phyloP scores from a whole-genome alignment of 2,797 vertebrate genomes.

The Syngnathus acus region DNA sequence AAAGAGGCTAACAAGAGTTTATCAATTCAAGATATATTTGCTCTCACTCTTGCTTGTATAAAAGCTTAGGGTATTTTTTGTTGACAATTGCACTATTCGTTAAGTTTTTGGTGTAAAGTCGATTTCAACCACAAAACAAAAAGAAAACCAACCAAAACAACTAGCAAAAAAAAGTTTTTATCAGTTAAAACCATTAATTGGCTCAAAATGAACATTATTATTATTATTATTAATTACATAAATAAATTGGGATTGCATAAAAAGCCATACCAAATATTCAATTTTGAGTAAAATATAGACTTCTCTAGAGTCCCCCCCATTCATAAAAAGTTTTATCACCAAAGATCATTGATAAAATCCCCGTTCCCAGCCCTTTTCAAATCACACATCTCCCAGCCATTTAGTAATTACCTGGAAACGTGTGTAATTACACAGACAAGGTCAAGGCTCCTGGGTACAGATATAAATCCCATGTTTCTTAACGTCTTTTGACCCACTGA shows the following conservation, averaged over 20 bases:
- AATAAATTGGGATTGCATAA: no score
- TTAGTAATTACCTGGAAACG: constrained; percentile 23
- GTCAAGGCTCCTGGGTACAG: constrained; percentile 30
- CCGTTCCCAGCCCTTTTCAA: background rate
- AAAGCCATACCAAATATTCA: no score
- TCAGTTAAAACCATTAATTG: no score
- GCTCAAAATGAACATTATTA: no score
- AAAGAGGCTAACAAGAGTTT: background rate
- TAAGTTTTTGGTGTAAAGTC: no score
- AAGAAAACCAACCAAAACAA: no score
- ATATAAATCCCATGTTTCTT: constrained; percentile 21
- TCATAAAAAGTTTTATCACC: no score
- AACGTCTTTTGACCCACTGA: constrained; percentile 16
- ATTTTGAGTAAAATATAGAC: no score
- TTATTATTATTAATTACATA: no score
- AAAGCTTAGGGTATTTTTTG: background rate
- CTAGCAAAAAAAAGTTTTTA: no score
- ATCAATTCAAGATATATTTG: background rate
- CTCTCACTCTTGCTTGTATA: background rate
- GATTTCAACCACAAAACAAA: no score
- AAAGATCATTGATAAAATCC: background rate
- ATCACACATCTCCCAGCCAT: background rate
- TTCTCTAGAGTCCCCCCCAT: background rate
- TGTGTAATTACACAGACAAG: constrained; percentile 42
- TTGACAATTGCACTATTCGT: no score